phyloP scores from a whole-genome alignment of 2,113 vertebrate genomes.

The Podilymbus podiceps region DNA sequence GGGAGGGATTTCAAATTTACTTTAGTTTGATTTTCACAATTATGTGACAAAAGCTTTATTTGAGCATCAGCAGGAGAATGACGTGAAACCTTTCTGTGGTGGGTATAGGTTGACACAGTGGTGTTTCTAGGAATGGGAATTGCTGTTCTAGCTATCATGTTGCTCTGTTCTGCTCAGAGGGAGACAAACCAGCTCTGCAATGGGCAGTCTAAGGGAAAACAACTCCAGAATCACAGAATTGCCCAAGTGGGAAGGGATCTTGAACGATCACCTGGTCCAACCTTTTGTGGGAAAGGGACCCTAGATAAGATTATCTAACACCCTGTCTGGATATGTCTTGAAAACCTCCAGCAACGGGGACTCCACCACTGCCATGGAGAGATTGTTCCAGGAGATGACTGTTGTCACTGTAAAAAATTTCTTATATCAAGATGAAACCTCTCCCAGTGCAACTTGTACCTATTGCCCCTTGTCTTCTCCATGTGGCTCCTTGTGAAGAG shows the following conservation, averaged over 20 bases:
- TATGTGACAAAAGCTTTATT: not conserved
- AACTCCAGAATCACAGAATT: not conserved
- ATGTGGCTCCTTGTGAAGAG: not conserved
- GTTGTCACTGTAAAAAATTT: not conserved
- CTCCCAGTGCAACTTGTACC: not conserved
- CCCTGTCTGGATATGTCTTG: not conserved
- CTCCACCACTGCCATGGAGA: not conserved
- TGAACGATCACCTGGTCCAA: accelerated
- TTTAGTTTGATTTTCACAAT: not conserved
- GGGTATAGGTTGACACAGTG: not conserved
- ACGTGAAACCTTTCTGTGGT: not conserved
- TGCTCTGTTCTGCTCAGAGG: not conserved
- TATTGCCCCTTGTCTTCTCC: not conserved
- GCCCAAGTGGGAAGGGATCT: not conserved
- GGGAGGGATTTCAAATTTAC: not conserved
- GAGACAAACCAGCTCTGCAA: not conserved
- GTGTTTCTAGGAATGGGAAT: not conserved
- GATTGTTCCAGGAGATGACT: not conserved
- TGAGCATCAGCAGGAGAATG: not conserved
- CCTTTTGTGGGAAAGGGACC: not conserved
- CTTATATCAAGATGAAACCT: not conserved
- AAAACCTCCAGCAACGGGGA: not conserved
- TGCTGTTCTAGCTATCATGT: not conserved
- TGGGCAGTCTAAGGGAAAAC: not conserved
- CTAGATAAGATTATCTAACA: not conserved